Evolutionary conservation across 2,113 vertebrate species (phyloP), one percentile per base, ranked within the genome.

Genomic region (Percina caprodes): DNA sequence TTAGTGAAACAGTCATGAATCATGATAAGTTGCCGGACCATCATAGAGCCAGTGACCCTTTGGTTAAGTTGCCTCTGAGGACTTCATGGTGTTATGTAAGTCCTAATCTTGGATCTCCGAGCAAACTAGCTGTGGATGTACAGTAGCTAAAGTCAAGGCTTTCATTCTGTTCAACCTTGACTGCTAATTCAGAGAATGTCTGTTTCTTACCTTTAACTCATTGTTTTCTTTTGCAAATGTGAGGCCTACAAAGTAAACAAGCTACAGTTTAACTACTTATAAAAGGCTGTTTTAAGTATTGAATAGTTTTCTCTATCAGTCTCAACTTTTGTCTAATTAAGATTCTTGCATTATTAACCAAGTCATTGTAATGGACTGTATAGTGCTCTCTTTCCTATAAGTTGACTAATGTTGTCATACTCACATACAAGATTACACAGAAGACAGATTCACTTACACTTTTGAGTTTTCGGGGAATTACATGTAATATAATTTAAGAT

Each of bases 31-130:
- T 62, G 13, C 11, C 6, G 14, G 21, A 65, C 55, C 39, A 66
- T 67, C 74, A 65, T 14, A 2, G 26, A 67, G 19, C 42, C 80
- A 74, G 61, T 83, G 62, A 81, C 75, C 33, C 46, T 70, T 83
- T 80, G 42, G 24, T 66, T 72, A 26, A 66, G 76, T 61, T 71
- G 55, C 24, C 16, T 33, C 5, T 61, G 33, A 49, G 60, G 59
- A 63, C 26, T 52, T 54, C 55, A 14, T 71, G 12, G 10, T 63
- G 26, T 80, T 79, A 65, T 45, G 2, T 68, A 82, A 61, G 48
- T 26, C 5, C 39, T 71, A 66, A 79, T 71, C 30, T 65, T 23
- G 19, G 42, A 59, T 70, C n/a, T 18, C 14, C 46, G 18, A 30
- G 13, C 18, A 69, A 66, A 69, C 35, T 48, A 48, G 21, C 52